Percentiles rank a stretch among this genome's conserved stretches.
phyloP scores from a whole-genome alignment of 2,797 vertebrate genomes.

The Artibeus jamaicensis region DNA sequence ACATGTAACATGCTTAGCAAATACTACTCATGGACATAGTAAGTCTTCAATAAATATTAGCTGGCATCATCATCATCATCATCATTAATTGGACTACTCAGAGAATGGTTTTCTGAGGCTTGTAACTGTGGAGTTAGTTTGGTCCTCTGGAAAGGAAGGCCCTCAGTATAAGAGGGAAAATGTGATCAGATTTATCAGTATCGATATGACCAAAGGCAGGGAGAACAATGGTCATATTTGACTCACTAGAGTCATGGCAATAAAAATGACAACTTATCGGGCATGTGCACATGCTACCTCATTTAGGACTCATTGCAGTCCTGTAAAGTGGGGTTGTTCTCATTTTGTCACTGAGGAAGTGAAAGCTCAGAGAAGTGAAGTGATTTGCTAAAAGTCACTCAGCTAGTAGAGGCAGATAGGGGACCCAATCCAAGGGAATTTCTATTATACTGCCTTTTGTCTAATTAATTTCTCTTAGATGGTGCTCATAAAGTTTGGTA shows the following conservation, averaged over 20 bases:
- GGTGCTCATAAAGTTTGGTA: background rate
- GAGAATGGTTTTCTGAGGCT: background rate
- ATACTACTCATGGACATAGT: background rate
- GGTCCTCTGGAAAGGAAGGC: background rate
- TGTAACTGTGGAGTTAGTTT: background rate
- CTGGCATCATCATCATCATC: background rate
- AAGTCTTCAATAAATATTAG: background rate
- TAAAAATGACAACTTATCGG: background rate
- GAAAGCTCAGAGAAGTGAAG: background rate
- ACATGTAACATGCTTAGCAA: background rate
- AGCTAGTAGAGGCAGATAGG: background rate
- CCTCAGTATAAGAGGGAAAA: background rate
- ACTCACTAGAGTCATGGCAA: background rate
- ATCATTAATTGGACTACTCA: background rate
- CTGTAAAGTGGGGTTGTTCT: background rate
- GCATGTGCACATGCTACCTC: background rate
- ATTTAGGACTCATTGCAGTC: background rate
- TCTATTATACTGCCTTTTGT: too few relatives aligned
- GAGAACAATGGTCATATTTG: background rate
- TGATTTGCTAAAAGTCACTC: background rate
- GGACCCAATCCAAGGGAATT: background rate
- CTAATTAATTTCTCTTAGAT: background rate
- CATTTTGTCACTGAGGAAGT: background rate
- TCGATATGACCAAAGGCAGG: background rate
- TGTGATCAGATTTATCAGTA: background rate